A percentile compares a stretch with the other conserved stretches of the same genome.
phyloP scores from a whole-genome alignment of 1,140 invertebrate genomes.

The Venturia canescens region DNA sequence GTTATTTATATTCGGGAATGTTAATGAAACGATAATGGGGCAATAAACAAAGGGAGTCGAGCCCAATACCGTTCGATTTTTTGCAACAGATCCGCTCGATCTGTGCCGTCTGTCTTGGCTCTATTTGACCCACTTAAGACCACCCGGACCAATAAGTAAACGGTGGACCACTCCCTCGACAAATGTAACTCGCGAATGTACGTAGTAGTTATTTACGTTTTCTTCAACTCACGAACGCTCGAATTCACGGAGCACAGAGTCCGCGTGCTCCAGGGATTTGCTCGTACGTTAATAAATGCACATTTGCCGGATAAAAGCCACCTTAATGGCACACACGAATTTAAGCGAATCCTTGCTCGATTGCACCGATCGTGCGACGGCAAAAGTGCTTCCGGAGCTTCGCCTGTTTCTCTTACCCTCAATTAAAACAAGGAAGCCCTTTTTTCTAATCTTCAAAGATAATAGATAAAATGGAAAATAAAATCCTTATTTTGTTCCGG shows the following conservation, averaged over 20 bases:
- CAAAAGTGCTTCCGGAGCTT: too few species aligned
- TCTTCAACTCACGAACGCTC: constrained; percentile 9
- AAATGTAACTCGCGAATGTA: constrained; percentile 41
- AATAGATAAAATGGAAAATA: too few species aligned
- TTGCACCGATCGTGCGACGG: background rate
- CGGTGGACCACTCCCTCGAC: constrained; percentile 54
- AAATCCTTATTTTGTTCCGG: too few species aligned
- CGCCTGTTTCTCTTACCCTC: too few species aligned
- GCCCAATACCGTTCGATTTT: constrained; percentile 39
- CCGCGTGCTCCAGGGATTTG: background rate
- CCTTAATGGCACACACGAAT: background rate
- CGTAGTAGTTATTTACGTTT: background rate
- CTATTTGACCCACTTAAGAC: constrained; percentile 50
- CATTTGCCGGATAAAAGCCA: background rate
- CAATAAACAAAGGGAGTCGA: background rate
- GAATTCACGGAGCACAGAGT: background rate
- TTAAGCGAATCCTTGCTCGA: too few species aligned
- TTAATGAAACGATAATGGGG: background rate
- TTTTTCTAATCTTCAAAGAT: too few species aligned
- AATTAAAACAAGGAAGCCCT: too few species aligned
- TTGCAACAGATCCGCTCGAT: constrained; percentile 47
- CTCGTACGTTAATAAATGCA: constrained; percentile 9
- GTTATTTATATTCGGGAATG: background rate
- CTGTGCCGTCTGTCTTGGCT: constrained; percentile 41
- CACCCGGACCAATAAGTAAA: background rate